Percentiles rank a stretch among this genome's conserved stretches.
These are phyloP conservation scores for Ophthalmolycus amberensis DNA, from an alignment of 2,113 vertebrate genomes.

Conservation along the genomic window DNA sequence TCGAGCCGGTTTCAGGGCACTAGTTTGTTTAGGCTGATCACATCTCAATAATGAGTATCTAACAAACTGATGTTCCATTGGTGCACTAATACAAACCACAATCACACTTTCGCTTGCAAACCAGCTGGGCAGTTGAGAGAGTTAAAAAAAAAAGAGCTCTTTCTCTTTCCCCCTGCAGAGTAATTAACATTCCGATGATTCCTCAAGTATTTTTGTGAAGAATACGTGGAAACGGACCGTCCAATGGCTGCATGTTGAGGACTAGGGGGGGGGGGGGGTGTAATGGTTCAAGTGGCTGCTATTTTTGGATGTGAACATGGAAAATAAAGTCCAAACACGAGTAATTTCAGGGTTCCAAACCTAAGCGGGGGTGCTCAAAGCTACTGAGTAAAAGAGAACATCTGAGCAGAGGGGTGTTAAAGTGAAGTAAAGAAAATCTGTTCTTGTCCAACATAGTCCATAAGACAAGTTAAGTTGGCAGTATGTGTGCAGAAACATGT, in stretches of 20 bases:
- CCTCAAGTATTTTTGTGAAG: conserved; percentile 70
- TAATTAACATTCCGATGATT: conserved; percentile 84
- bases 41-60: conserved; percentile 43
- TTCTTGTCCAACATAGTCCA: not conserved
- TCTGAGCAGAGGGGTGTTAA: not conserved
- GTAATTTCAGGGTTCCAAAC: conserved; percentile 47
- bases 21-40: conserved; percentile 70
- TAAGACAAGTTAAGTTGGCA: not conserved
- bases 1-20: conserved; percentile 58
- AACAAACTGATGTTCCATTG: conserved; percentile 33
- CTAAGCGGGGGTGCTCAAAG: conserved; percentile 14
- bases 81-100: conserved; percentile 18
- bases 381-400: not conserved
- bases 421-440: not conserved
- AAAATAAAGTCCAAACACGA: conserved; percentile 57
- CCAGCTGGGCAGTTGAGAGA: conserved; percentile 42
- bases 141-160: conserved; percentile 38
- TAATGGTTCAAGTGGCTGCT: conserved; percentile 60
- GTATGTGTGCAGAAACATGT: not conserved
- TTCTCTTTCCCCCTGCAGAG: conserved; percentile 55
- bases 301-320: conserved; percentile 71
- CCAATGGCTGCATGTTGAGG: conserved; percentile 38
- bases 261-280: conserved; percentile 13
- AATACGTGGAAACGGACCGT: conserved; percentile 68
- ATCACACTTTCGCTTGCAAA: conserved; percentile 12